Conservation (phyloP, 2,888 invertebrate genomes). For the Apantesis nais region DNA sequence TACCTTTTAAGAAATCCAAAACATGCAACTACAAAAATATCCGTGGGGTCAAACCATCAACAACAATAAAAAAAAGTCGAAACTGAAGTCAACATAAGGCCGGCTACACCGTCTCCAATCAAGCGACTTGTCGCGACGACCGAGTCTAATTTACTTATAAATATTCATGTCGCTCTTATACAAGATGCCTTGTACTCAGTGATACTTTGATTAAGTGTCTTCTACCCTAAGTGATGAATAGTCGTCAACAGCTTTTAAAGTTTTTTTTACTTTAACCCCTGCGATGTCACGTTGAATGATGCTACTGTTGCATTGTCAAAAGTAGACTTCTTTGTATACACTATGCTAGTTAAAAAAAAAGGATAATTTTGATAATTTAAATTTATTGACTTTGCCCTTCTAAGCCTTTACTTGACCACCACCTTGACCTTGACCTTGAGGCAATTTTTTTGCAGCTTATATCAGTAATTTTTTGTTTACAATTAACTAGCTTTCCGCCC, state of each 20-base stretch:
- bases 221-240: constrained; percentile 73
- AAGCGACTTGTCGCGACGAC: constrained; percentile 59
- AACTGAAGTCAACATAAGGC: constrained; percentile 64
- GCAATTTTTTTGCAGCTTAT: not conserved
- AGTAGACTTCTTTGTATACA: not conserved
- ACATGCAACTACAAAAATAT: constrained; percentile 6
- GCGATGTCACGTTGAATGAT: constrained; percentile 42
- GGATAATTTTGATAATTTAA: not conserved
- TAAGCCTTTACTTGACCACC: too few relatives aligned
- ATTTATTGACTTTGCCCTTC: not conserved
- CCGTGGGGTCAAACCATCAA: constrained; percentile 9
- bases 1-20: not conserved
- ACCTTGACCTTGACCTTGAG: not conserved
- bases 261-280: constrained; percentile 26
- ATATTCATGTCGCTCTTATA: constrained; percentile 77
- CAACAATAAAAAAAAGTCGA: constrained; percentile 16
- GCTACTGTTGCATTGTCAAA: constrained; percentile 44
- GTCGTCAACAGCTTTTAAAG: constrained; percentile 34
- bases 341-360: not conserved
- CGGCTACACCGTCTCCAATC: constrained; percentile 67
- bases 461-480: not conserved
- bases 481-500: too few relatives aligned
- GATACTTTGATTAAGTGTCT: constrained; percentile 83
- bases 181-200: constrained; percentile 66
- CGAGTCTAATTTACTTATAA: constrained; percentile 76